Evolutionary conservation across 2,113 vertebrate genomes (phyloP).

Genomic region (Urocynchramus pylzowi): DNA sequence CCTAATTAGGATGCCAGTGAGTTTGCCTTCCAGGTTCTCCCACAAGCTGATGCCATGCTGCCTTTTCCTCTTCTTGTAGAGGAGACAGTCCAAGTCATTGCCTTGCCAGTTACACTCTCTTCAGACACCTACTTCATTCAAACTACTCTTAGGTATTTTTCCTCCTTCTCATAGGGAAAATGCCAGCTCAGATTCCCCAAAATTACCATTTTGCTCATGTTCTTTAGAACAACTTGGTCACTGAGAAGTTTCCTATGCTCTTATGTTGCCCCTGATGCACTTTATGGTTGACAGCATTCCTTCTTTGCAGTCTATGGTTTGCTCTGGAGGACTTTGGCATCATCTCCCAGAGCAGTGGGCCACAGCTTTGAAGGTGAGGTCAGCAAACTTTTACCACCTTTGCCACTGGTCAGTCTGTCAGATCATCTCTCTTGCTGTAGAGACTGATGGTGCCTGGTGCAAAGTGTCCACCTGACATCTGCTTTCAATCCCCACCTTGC

Average conservation of each 20-base stretch:
- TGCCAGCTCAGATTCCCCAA: neutral
- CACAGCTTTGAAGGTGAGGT: neutral
- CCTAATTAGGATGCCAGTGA: neutral
- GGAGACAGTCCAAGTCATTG: neutral
- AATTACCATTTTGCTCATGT: neutral
- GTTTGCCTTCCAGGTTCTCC: neutral
- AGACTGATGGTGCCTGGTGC: neutral
- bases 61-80: neutral
- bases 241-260: neutral
- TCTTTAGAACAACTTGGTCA: neutral
- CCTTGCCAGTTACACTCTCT: neutral
- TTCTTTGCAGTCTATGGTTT: neutral
- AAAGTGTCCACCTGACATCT: neutral
- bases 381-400: neutral
- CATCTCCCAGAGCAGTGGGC: neutral
- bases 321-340: neutral
- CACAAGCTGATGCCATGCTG: neutral
- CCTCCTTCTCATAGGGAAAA: neutral
- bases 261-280: neutral
- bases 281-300: rapidly evolving
- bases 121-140: neutral
- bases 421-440: neutral
- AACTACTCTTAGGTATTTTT: neutral
- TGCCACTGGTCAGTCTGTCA: neutral
- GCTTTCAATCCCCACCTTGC: neutral